phyloP scores from a whole-genome alignment of 2,113 vertebrate genomes.

The Eudorcas thomsonii region DNA sequence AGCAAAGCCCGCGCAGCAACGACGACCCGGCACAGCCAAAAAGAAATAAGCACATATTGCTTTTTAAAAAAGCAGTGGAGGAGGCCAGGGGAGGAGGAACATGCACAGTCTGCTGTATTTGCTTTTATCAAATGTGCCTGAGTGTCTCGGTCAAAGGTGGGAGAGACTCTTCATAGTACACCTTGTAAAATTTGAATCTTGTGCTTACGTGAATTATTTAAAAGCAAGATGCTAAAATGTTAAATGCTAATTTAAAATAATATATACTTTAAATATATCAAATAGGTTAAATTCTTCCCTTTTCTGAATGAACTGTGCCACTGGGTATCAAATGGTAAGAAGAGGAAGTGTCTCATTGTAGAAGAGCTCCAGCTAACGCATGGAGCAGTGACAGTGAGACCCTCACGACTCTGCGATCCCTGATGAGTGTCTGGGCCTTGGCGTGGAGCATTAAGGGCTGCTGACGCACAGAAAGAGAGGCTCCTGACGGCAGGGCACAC shows the following conservation, averaged over 20 bases:
- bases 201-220: neutral
- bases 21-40: neutral
- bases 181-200: neutral
- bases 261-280: neutral
- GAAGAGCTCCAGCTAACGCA: neutral
- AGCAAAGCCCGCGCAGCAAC: accelerated
- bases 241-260: neutral
- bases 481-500: neutral
- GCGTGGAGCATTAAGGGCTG: neutral
- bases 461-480: neutral
- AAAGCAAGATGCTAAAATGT: neutral
- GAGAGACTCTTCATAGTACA: neutral
- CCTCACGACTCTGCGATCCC: neutral
- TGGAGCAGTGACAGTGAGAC: neutral
- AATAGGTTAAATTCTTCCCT: neutral
- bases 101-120: neutral
- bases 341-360: too few relatives aligned
- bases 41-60: neutral
- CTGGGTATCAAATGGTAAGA: neutral
- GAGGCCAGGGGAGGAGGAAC: neutral
- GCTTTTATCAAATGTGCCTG: neutral
- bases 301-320: neutral
- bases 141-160: neutral
- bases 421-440: neutral
- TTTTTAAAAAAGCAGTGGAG: neutral